Base-by-base conservation (phyloP, 2,888 invertebrate species). In the Tinea pellionella region DNA sequence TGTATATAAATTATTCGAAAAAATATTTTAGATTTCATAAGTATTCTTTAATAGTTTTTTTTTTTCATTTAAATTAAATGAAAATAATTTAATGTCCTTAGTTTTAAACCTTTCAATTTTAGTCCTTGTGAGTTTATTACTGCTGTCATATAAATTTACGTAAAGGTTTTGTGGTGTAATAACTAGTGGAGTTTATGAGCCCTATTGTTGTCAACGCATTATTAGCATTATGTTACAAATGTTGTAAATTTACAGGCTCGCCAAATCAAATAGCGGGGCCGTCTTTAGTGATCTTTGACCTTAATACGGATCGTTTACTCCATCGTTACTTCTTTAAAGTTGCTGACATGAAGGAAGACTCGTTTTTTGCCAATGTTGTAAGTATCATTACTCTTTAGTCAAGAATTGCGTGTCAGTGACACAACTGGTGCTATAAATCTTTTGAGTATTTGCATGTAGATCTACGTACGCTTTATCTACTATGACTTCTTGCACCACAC, bases 331-430 rank as follows among this genome's bases (percentile, higher is more conserved):
- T 88, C 60, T 89, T 95, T 68, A 93, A 93, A 69, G 85, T 89
- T 12, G 75, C 76, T 0, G 92, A 93, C 68, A 82, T 91, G 70
- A 93, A 92, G 67, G 90, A 92, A 59, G 90, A 92, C 64, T 92
- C 93, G 0, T 95, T 95, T 86, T 93, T 94, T 69, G 95, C 94
- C 1, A 94, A 95, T 72, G 90, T 94, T 67, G 92, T 93, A 84
- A 89, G 91, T 89, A 24, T 16, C 11, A 47, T n/a, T 6, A 24
- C 24, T 4, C 2, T 6, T 41, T 41, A 13, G 41, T 41, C n/a
- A 47, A 7, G 13, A 13, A 16, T 47, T 47, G 47, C 47, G 47
- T 15, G 15, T 41, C 9, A 8, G 41, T 41, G 41, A 41, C 41
- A 15, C 47, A 47, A 47, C 9, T n/a, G 9, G 37, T 47, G 47